phyloP scores from a whole-genome alignment of 2,113 vertebrate species.

The Brachyistius frenatus region DNA sequence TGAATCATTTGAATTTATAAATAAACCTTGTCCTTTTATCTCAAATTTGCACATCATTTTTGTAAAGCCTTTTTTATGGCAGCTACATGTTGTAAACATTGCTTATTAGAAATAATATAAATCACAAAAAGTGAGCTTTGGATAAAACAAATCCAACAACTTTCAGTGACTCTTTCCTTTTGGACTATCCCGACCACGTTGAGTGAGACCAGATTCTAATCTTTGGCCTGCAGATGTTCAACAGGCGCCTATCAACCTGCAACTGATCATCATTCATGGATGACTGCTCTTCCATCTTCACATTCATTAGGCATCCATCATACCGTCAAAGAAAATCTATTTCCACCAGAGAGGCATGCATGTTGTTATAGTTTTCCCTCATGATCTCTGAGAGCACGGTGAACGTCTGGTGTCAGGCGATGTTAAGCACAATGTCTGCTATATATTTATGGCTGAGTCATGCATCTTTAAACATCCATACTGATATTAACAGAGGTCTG shows the following conservation, averaged over 20 bases:
- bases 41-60: no score
- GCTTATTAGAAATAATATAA: background rate
- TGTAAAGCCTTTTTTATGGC: background rate
- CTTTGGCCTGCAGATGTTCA: slow-evolving; percentile 69
- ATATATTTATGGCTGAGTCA: slow-evolving; percentile 68
- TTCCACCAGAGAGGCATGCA: slow-evolving; percentile 64
- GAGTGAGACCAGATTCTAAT: slow-evolving; percentile 47
- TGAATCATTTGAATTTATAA: no score
- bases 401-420: slow-evolving; percentile 60
- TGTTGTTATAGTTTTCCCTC: slow-evolving; percentile 71
- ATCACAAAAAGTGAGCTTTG: background rate
- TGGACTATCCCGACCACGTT: background rate
- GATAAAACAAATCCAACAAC: background rate
- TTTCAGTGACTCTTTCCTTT: slow-evolving; percentile 14
- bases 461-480: slow-evolving; percentile 42
- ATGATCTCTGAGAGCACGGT: slow-evolving; percentile 46
- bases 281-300: slow-evolving; percentile 71
- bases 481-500: slow-evolving; percentile 25
- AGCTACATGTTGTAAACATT: background rate
- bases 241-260: slow-evolving; percentile 73
- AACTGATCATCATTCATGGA: slow-evolving; percentile 64
- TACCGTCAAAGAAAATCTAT: slow-evolving; percentile 75
- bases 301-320: slow-evolving; percentile 77
- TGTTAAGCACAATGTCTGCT: slow-evolving; percentile 58
- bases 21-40: no score